Conservation (phyloP, 2,888 invertebrate genomes). For the Drosophila neotestacea region DNA sequence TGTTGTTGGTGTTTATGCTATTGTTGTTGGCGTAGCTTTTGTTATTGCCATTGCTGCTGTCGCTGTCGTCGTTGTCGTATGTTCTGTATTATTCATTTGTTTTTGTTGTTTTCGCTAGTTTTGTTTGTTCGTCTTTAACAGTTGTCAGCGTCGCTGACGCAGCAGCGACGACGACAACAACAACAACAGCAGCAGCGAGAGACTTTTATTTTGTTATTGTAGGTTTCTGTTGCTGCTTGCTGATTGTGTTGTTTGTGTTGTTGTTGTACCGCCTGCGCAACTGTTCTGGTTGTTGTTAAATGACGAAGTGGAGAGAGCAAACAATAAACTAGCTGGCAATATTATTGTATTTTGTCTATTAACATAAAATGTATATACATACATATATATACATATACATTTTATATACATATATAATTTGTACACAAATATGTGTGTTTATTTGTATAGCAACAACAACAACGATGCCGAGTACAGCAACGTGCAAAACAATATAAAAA, state of each 20-base stretch:
- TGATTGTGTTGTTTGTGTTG: slow-evolving; percentile 41
- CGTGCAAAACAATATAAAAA: slow-evolving; percentile 67
- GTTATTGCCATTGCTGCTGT: slow-evolving; percentile 43
- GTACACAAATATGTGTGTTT: slow-evolving; percentile 21
- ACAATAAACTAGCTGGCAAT: slow-evolving; percentile 66
- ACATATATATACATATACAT: slow-evolving; percentile 8
- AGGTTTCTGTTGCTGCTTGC: slow-evolving; percentile 44
- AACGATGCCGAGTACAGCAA: slow-evolving; percentile 61
- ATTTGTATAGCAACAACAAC: slow-evolving; percentile 54
- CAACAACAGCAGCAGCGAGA: slow-evolving; percentile 30
- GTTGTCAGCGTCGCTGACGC: slow-evolving; percentile 63
- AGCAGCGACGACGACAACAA: slow-evolving; percentile 47
- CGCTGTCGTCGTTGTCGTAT: slow-evolving; percentile 58
- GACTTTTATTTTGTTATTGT: slow-evolving; percentile 47
- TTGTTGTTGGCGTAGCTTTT: slow-evolving; percentile 47
- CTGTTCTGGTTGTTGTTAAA: slow-evolving; percentile 48
- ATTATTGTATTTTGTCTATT: slow-evolving; percentile 78
- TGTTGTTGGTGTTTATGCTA: slow-evolving; percentile 41
- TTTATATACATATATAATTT: slow-evolving; percentile 15
- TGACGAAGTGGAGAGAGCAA: slow-evolving; percentile 47
- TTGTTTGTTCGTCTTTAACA: slow-evolving; percentile 68
- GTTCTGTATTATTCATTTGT: slow-evolving; percentile 69
- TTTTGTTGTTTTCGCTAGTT: slow-evolving; percentile 72
- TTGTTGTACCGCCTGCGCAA: slow-evolving; percentile 55
- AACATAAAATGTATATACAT: slow-evolving; percentile 65